These are phyloP conservation scores for Nasonia vitripennis DNA, from an alignment of 1,140 invertebrate species.

Conservation along the genomic window DNA sequence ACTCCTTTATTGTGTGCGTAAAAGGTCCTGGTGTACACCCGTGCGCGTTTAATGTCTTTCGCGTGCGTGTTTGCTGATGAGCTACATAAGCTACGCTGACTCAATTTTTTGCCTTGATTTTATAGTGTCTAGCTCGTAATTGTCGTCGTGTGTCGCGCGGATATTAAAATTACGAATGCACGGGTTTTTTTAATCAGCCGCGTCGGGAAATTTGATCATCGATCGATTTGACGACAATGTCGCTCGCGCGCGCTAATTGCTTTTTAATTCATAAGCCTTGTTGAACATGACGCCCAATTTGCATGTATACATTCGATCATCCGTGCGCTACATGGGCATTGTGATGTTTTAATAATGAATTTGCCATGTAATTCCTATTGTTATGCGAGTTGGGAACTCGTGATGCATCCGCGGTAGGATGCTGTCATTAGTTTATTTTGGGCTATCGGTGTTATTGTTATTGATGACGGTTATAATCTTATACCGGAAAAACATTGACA, in stretches of 20 bases:
- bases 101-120: constrained; percentile 43
- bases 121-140: constrained; percentile 1
- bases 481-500: not conserved
- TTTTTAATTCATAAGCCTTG: not conserved
- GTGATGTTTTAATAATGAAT: constrained; percentile 1
- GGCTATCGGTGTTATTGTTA: too few species aligned
- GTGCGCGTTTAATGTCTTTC: constrained; percentile 20
- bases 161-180: not conserved
- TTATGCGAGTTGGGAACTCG: not conserved
- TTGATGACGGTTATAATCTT: too few species aligned
- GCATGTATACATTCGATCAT: not conserved
- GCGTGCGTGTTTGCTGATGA: constrained; percentile 34
- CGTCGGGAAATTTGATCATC: not conserved
- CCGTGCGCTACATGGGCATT: not conserved
- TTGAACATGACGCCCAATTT: not conserved
- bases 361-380: not conserved
- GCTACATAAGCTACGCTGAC: constrained; percentile 16
- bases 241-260: not conserved
- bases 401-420: not conserved
- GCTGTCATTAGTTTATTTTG: too few species aligned
- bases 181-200: not conserved
- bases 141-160: not conserved
- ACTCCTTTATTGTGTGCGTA: not conserved
- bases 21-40: not conserved
- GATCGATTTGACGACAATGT: not conserved